Percentiles rank a stretch among this genome's conserved stretches.
Evolutionary conservation across 2,113 vertebrate species (phyloP).

Genomic region (Callionymus lyra): DNA sequence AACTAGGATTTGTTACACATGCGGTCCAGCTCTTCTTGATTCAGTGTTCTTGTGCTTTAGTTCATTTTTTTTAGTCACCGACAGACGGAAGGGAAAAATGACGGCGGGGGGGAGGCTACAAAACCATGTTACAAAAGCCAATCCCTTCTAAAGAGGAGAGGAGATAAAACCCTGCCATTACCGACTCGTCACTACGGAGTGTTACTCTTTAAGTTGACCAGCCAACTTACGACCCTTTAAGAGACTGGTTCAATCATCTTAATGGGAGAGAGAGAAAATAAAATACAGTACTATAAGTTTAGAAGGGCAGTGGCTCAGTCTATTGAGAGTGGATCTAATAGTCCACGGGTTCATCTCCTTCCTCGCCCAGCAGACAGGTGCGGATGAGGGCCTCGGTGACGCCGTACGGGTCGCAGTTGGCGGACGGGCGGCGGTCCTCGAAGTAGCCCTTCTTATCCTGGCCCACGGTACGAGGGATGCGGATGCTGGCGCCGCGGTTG

Average conservation of each 20-base stretch:
- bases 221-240: conserved; percentile 57
- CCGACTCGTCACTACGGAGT: conserved; percentile 39
- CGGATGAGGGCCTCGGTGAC: conserved; percentile 90
- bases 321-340: conserved; percentile 52
- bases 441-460: conserved; percentile 94
- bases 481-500: conserved; percentile 90
- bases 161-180: conserved; percentile 50
- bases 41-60: conserved; percentile 49
- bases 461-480: conserved; percentile 84
- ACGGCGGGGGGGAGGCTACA: conserved; percentile 20
- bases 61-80: conserved; percentile 52
- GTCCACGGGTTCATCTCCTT: conserved; percentile 80
- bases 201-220: conserved; percentile 54
- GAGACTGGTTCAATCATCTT: conserved; percentile 45
- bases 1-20: conserved; percentile 53
- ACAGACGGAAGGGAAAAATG: conserved; percentile 13
- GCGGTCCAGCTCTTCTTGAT: conserved; percentile 37
- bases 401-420: conserved; percentile 88
- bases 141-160: conserved; percentile 31
- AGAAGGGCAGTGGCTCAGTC: conserved; percentile 38
- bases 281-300: conserved; percentile 47
- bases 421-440: conserved; percentile 89
- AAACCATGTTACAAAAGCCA: conserved; percentile 46
- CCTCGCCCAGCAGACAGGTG: conserved; percentile 86
- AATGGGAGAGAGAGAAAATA: conserved; percentile 14